phyloP scores from a whole-genome alignment of 2,113 vertebrate genomes.

The Laterallus jamaicensis region DNA sequence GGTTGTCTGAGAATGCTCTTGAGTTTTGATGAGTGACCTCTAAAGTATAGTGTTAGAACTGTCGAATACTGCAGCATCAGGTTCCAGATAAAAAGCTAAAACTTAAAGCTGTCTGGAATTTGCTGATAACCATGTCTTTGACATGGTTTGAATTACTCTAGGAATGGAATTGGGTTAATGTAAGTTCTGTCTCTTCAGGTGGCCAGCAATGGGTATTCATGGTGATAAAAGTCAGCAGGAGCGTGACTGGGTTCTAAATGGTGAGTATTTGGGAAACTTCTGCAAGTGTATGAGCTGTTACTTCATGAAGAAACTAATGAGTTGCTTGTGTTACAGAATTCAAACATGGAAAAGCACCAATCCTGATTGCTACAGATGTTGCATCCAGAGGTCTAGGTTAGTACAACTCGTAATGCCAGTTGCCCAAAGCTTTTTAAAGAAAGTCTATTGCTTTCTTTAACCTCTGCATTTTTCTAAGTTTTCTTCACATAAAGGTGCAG shows the following conservation, averaged over 20 bases:
- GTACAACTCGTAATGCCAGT: conserved; percentile 79
- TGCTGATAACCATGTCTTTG: neutral
- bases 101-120: neutral
- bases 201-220: conserved; percentile 99
- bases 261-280: conserved; percentile 63
- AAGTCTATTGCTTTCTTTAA: conserved; percentile 99
- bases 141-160: rapidly evolving
- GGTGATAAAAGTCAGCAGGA: conserved; percentile 99
- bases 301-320: neutral
- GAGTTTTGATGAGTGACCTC: neutral
- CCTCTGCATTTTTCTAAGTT: conserved; percentile 99
- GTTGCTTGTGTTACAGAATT: conserved; percentile 83
- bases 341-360: conserved; percentile 97
- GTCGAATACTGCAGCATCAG: neutral
- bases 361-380: conserved; percentile 98
- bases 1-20: neutral
- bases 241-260: conserved; percentile 98
- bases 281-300: rapidly evolving
- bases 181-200: conserved; percentile 72
- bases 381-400: conserved; percentile 98
- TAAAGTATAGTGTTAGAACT: neutral
- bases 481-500: conserved; percentile 99
- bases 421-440: conserved; percentile 93
- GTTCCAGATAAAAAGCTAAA: neutral
- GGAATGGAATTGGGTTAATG: rapidly evolving